Conservation (phyloP, 2,113 vertebrate species). For the Sarotherodon lohbergeri region DNA sequence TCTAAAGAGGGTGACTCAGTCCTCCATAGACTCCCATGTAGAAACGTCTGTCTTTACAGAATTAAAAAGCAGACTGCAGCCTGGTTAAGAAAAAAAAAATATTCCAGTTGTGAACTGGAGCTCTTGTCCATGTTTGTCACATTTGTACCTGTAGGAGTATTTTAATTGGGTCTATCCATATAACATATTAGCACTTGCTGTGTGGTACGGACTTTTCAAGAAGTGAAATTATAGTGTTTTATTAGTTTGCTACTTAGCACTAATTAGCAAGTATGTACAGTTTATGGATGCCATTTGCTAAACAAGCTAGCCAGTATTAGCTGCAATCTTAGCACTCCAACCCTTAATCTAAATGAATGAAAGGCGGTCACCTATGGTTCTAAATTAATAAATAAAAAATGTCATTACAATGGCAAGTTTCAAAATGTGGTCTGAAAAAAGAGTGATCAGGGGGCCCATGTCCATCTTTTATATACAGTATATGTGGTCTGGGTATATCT, state of each 20-base stretch:
- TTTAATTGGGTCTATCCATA: not conserved
- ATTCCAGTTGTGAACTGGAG: not conserved
- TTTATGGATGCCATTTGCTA: not conserved
- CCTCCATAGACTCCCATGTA: not conserved
- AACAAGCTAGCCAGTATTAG: not conserved
- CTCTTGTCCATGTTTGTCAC: not conserved
- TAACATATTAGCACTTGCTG: not conserved
- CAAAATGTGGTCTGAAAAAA: not conserved
- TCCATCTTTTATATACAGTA: not conserved
- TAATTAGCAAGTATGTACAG: not conserved
- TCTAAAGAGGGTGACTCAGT: not conserved
- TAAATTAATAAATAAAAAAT: not conserved
- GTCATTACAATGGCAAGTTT: not conserved
- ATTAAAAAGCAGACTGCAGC: not conserved
- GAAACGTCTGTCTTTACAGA: not conserved
- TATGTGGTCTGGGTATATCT: not conserved
- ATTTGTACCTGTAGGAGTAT: not conserved
- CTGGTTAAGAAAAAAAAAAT: not conserved
- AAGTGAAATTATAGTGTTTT: not conserved
- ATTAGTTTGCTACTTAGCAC: not conserved
- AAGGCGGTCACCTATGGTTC: rapidly evolving
- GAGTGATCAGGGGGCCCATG: not conserved
- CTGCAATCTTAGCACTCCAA: not conserved
- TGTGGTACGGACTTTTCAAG: not conserved
- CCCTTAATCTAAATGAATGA: not conserved